Conservation (phyloP, 2,113 vertebrate genomes). For the Paratilapia polleni region DNA sequence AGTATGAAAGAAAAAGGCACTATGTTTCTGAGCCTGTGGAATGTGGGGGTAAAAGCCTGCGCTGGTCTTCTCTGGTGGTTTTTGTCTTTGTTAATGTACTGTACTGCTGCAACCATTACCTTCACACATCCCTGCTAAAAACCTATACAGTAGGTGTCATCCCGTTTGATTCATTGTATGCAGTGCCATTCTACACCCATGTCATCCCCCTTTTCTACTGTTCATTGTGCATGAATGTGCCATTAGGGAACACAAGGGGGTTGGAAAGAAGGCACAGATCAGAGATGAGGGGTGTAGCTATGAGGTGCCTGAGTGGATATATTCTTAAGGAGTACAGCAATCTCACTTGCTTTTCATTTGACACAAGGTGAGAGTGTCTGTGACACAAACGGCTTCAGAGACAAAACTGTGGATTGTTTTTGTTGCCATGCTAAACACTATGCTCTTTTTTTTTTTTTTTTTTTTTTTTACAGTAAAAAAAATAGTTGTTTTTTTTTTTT, state of each 20-base stretch:
- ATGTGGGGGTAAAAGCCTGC: background rate
- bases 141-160: background rate
- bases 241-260: background rate
- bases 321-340: background rate
- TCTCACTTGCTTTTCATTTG: background rate
- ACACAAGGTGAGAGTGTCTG: background rate
- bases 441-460: conserved; percentile 38
- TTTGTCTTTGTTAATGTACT: conserved; percentile 7
- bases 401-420: conserved; percentile 50
- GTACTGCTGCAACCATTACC: conserved; percentile 22
- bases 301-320: background rate
- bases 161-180: background rate
- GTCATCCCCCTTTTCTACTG: background rate
- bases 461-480: too few species aligned
- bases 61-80: conserved; percentile 4
- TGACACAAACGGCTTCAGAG: conserved; percentile 30
- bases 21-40: conserved; percentile 10
- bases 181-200: background rate
- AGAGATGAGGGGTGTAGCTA: background rate
- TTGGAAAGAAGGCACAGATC: background rate
- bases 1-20: background rate
- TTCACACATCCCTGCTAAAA: conserved; percentile 7
- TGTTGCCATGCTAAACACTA: conserved; percentile 69
- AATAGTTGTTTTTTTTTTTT: conserved; percentile 18
- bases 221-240: conserved; percentile 14